phyloP scores from a whole-genome alignment of 2,888 invertebrate genomes.

The Belgica antarctica region DNA sequence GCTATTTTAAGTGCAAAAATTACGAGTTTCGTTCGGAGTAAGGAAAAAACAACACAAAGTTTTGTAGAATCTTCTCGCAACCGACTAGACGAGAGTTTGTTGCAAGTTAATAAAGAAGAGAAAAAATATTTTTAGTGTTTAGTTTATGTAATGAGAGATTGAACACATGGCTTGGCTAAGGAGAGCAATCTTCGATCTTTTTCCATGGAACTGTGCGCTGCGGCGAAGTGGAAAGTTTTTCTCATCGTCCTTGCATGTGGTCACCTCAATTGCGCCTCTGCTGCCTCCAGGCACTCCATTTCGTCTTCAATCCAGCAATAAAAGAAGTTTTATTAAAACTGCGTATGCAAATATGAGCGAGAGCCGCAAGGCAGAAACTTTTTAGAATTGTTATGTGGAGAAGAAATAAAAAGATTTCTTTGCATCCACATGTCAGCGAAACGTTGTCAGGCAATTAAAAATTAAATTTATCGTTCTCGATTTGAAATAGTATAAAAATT shows the following conservation, averaged over 20 bases:
- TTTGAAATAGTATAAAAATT: constrained; percentile 6
- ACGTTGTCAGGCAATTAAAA: constrained; percentile 43
- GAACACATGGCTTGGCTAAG: constrained; percentile 39
- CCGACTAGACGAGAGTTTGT: constrained; percentile 1
- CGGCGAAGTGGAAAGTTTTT: not conserved
- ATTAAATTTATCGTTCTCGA: constrained; percentile 38
- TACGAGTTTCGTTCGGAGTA: not conserved
- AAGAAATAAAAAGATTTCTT: constrained; percentile 5
- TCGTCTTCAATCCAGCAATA: not conserved
- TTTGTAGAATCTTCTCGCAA: not conserved
- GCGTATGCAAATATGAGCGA: constrained; percentile 22
- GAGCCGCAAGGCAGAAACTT: constrained; percentile 17
- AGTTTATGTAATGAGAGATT: constrained; percentile 41
- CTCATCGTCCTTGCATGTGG: not conserved
- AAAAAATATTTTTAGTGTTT: constrained; percentile 12
- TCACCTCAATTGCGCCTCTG: not conserved
- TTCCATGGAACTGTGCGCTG: too few relatives aligned
- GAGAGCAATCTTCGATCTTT: too few relatives aligned
- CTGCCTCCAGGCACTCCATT: not conserved
- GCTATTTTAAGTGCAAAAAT: constrained; percentile 1
- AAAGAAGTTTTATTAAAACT: constrained; percentile 2
- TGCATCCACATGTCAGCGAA: constrained; percentile 19
- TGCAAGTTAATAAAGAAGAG: constrained; percentile 28
- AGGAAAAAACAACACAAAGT: constrained; percentile 11
- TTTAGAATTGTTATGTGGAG: not conserved